These are phyloP conservation scores for Pteria penguin DNA, from an alignment of 2,888 invertebrate genomes.

Conservation along the genomic window DNA sequence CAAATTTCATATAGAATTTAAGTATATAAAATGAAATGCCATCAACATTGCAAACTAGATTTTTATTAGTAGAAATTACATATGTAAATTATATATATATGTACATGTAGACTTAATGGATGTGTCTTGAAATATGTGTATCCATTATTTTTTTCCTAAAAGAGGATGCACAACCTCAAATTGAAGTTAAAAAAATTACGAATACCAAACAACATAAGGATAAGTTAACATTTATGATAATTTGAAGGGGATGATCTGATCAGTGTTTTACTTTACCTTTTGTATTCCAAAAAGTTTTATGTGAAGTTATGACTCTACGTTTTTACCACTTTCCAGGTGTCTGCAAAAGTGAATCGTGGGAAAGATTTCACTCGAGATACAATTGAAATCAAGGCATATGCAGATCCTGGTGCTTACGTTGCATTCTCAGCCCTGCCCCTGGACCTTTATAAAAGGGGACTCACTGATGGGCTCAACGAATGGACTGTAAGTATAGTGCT, in stretches of 20 bases:
- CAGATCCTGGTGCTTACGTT: slow-evolving; percentile 96
- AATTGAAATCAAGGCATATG: slow-evolving; percentile 95
- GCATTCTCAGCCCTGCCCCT: slow-evolving; percentile 89
- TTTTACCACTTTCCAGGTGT: slow-evolving; percentile 79
- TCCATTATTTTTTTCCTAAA: too few relatives aligned
- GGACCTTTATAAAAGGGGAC: slow-evolving; percentile 75
- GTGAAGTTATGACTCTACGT: neutral
- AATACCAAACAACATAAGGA: too few relatives aligned
- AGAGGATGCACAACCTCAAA: too few relatives aligned
- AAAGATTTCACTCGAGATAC: slow-evolving; percentile 96
- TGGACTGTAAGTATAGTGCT: slow-evolving; percentile 71
- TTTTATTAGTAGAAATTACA: too few relatives aligned
- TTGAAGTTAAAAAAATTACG: too few relatives aligned
- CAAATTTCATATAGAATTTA: too few relatives aligned
- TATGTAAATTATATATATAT: too few relatives aligned
- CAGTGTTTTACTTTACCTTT: neutral
- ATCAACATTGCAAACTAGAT: too few relatives aligned
- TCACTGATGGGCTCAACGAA: slow-evolving; percentile 76
- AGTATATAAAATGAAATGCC: too few relatives aligned
- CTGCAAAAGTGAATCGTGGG: slow-evolving; percentile 88
- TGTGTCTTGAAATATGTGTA: too few relatives aligned
- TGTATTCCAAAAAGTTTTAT: neutral
- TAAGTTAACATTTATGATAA: neutral
- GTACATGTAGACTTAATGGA: too few relatives aligned
- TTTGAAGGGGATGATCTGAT: neutral